Evolutionary conservation across 2,113 vertebrate species (phyloP), one percentile per base, ranked within the genome.

Genomic region (Cyanoramphus novaezelandiae): DNA sequence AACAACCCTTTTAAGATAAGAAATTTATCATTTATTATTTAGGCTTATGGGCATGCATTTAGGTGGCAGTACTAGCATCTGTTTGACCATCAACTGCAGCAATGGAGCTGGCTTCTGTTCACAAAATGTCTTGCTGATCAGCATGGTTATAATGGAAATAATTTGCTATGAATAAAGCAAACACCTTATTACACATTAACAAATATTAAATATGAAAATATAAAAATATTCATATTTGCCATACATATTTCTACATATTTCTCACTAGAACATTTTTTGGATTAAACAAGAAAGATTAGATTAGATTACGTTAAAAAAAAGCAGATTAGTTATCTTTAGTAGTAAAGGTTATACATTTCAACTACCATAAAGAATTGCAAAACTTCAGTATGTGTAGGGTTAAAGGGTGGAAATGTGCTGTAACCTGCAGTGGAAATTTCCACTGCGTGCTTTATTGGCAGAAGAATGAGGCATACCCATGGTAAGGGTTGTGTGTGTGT

Each of bases 391-490:
- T 87, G 68, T 64, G 85, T 93, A 96, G 95, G 92, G 95, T 96
- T 97, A 96, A 96, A 92, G 83, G 84, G 62, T 96, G 90, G 89
- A 95, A 97, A 96, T 91, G 43, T 87, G 92, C 94, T 96, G 71
- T 89, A 86, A 86, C 86, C 90, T 86, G 95, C 86, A 92, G 93
- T 98, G 97, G 97, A 98, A 98, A 98, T 98, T 98, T 98, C 98
- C 97, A 98, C 88, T 89, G 80, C 28, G 9, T 90, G 86, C 74
- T 97, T 88, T 94, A 88, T 95, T 85, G 88, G 75, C 87, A 91
- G 57, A 95, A 85, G 93, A 96, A 97, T 70, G 94, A 86, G 72
- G 91, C 89, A 76, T 87, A 90, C 74, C 92, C 55, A 4, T 28
- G 8, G 46, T 77, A 41, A 93, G 62, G 64, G 64, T 52, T 17